Percentiles rank a stretch among this genome's conserved stretches.
These are phyloP conservation scores for Corythoichthys intestinalis DNA, from an alignment of 2,113 vertebrate genomes.

Conservation along the genomic window DNA sequence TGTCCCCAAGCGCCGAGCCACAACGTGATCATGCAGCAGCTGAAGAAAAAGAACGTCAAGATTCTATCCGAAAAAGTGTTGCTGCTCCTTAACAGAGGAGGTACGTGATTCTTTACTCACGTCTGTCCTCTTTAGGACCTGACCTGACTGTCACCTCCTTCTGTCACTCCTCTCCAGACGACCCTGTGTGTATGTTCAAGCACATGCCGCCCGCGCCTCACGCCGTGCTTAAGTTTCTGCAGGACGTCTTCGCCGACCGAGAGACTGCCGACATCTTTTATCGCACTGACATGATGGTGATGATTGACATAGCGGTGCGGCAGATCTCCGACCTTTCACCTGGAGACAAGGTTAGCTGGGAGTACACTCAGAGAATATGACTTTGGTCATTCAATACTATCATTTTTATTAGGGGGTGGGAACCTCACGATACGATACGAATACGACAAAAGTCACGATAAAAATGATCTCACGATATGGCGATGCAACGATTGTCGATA, in stretches of 20 bases:
- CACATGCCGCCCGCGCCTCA: constrained; percentile 88
- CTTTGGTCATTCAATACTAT: neutral
- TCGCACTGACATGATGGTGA: constrained; percentile 96
- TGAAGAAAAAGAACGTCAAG: constrained; percentile 90
- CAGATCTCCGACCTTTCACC: constrained; percentile 95
- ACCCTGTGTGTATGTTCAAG: constrained; percentile 92
- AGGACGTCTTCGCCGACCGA: constrained; percentile 85
- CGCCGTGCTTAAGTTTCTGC: constrained; percentile 92
- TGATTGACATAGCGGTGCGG: constrained; percentile 94
- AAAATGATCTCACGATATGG: too few relatives aligned
- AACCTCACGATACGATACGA: too few relatives aligned
- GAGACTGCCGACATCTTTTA: constrained; percentile 90
- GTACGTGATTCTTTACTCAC: constrained; percentile 63
- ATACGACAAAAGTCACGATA: too few relatives aligned
- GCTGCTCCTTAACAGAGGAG: constrained; percentile 90
- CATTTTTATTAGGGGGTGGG: too few relatives aligned
- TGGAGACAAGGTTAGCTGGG: constrained; percentile 86
- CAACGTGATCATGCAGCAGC: constrained; percentile 88
- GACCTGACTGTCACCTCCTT: neutral
- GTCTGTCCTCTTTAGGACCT: neutral
- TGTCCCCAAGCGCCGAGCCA: constrained; percentile 78
- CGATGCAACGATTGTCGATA: too few relatives aligned
- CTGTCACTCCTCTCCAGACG: constrained; percentile 70
- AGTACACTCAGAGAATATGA: too few relatives aligned
- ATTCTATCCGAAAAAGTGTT: constrained; percentile 90